Evolutionary conservation across 2,113 vertebrate genomes (phyloP).

Genomic region (Phoenicopterus ruber): DNA sequence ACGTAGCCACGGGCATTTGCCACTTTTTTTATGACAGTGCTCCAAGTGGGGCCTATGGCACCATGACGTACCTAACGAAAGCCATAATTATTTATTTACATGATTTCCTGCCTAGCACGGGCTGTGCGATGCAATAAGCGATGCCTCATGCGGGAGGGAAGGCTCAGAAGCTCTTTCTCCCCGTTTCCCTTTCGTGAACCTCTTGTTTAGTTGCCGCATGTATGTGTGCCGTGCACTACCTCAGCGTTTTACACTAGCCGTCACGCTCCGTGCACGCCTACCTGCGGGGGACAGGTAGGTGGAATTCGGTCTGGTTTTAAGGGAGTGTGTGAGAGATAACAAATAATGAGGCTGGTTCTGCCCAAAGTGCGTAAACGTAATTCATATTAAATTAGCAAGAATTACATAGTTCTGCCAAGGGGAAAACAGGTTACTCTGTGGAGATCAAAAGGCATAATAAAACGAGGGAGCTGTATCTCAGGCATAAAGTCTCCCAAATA

Average conservation of each 20-base stretch:
- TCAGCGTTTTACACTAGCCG: background rate
- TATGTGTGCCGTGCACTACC: background rate
- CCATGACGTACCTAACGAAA: slow-evolving; percentile 97
- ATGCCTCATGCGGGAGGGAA: background rate
- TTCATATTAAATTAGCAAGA: slow-evolving; percentile 29
- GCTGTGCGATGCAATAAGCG: slow-evolving; percentile 87
- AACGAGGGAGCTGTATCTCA: background rate
- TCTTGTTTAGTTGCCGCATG: background rate
- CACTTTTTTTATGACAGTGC: slow-evolving; percentile 96
- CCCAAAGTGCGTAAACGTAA: background rate
- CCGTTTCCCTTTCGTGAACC: background rate
- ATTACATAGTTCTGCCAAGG: background rate
- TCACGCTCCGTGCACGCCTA: background rate
- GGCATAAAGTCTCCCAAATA: background rate
- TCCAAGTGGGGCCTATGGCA: slow-evolving; percentile 93
- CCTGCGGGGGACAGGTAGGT: background rate
- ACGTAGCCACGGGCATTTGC: slow-evolving; percentile 89
- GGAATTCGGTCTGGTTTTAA: background rate
- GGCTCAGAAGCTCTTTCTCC: background rate
- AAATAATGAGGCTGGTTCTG: background rate
- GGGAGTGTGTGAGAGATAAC: background rate
- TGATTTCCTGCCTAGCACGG: slow-evolving; percentile 88
- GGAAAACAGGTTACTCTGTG: background rate
- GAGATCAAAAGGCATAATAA: slow-evolving; percentile 54
- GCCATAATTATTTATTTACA: slow-evolving; percentile 87